Evolutionary conservation across 2,797 vertebrate genomes (phyloP), one percentile per base, ranked within the genome.

Genomic region (Lacerta viridis): DNA sequence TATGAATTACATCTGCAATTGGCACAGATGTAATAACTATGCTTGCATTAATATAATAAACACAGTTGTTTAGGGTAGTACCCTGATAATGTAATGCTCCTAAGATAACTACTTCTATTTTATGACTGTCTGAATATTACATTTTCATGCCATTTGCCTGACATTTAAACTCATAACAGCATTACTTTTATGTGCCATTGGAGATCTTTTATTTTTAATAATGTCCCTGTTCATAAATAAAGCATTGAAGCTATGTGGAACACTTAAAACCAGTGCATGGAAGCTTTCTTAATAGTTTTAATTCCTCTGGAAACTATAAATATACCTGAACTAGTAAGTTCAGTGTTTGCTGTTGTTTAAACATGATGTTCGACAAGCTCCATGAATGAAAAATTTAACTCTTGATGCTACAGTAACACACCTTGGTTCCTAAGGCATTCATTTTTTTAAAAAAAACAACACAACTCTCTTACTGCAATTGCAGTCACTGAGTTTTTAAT

Each of bases 121-220:
- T 94, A 94, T 92, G 81, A 92, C 90, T 96, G 94, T 71, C 59
- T 1, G 43, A 94, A 91, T 93, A 95, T 90, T 95, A 64, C 74
- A 83, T 96, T 96, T 96, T 93, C 76, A 33, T 96, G 92, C 61
- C 87, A 93, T 96, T 97, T 95, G 78, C 88, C 80, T 96, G 96
- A 93, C 91, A 93, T 96, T 97, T 96, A 93, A 92, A 96, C 95
- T 96, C 92, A 91, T 95, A 95, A 85, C 91, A 94, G 80, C 78
- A 90, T 95, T 94, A 88, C 93, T 96, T 96, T 96, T 94, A 95
- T 96, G 91, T 96, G 91, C 88, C 83, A 87, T 94, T 96, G 94
- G 93, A 95, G 88, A 89, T 94, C 59, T 96, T 97, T 95, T 95
- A 95, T 96, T 96, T 96, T 97, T 97, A 94, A 96, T 96, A 96